Conservation (phyloP, 2,113 vertebrate genomes). For the Marmota monax region DNA sequence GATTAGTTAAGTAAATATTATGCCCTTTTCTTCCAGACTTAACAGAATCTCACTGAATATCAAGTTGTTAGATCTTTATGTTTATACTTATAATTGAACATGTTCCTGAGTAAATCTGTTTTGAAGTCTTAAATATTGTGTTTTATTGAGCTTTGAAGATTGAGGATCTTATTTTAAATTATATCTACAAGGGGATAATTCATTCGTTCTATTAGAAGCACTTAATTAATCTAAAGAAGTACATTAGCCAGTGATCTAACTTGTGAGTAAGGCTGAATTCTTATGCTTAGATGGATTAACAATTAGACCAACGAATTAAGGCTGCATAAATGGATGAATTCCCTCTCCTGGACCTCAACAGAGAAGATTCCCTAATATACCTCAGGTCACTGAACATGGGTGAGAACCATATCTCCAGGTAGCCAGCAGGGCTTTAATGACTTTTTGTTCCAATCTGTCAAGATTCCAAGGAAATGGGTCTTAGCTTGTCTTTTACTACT, state of each 20-base stretch:
- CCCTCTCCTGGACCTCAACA: not conserved
- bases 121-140: conserved; percentile 8
- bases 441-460: not conserved
- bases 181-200: conserved; percentile 8
- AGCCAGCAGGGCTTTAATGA: not conserved
- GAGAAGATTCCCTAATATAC: not conserved
- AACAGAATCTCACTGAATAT: conserved; percentile 9
- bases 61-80: not conserved
- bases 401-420: not conserved
- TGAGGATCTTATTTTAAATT: conserved; percentile 25
- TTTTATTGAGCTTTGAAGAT: not conserved
- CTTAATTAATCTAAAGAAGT: conserved; percentile 10
- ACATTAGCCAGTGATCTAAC: not conserved
- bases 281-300: not conserved
- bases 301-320: conserved; percentile 22
- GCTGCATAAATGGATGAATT: not conserved
- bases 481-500: not conserved
- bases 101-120: conserved; percentile 22
- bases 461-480: not conserved
- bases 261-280: not conserved
- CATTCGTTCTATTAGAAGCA: not conserved
- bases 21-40: conserved; percentile 6
- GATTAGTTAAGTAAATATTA: conserved; percentile 10
- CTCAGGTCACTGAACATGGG: not conserved
- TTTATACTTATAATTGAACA: conserved; percentile 29